Conservation (phyloP, 2,797 vertebrate species). For the Labeo calbasu region DNA sequence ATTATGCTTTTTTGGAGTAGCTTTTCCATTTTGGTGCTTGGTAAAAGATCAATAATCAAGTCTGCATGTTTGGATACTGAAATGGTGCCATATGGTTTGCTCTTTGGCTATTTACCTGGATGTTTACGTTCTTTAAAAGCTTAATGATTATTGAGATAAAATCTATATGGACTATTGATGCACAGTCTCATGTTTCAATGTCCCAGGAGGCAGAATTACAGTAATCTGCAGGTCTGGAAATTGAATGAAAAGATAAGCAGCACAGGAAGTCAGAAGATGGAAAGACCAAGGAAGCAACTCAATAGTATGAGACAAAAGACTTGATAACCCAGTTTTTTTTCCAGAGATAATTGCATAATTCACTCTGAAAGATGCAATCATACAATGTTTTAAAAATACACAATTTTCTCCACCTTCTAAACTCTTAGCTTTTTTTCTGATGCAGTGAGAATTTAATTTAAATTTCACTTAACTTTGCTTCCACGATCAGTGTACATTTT, state of each 20-base stretch:
- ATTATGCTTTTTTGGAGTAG: background rate
- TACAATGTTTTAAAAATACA: background rate
- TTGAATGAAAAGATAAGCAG: constrained; percentile 73
- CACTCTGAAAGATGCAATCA: background rate
- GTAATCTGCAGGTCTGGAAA: constrained; percentile 13
- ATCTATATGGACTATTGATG: background rate
- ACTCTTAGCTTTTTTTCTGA: background rate
- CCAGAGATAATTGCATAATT: background rate
- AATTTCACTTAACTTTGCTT: background rate
- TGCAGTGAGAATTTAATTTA: background rate
- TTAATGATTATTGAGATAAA: background rate
- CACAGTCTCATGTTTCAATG: background rate
- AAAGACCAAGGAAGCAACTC: constrained; percentile 75
- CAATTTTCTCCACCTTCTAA: background rate
- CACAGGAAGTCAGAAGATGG: constrained; percentile 66
- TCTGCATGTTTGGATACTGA: background rate
- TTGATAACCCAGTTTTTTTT: background rate
- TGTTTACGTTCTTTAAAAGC: background rate
- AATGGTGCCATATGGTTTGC: background rate
- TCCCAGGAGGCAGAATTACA: background rate
- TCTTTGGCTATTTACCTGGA: background rate
- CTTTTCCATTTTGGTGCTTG: background rate
- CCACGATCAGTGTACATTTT: background rate
- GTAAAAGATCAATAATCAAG: background rate
- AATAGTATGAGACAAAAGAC: constrained; percentile 80